These are phyloP conservation scores for Magallana gigas DNA, from an alignment of 1,140 invertebrate species.

Conservation along the genomic window DNA sequence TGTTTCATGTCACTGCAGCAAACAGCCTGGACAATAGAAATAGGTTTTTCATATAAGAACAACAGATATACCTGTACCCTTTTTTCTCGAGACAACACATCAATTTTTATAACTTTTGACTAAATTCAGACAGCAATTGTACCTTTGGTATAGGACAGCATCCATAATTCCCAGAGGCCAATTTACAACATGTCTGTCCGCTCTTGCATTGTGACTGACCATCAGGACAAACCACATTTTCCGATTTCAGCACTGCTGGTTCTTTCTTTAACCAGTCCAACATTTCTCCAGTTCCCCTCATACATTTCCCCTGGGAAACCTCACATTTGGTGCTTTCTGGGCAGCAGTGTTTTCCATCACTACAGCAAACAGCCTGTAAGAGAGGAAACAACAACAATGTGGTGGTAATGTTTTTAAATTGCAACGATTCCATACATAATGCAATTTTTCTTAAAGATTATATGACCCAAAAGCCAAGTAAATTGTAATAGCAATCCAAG, in stretches of 20 bases:
- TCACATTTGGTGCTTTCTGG: constrained; percentile 66
- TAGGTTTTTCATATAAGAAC: too few species aligned
- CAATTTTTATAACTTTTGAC: too few species aligned
- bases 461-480: too few species aligned
- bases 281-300: constrained; percentile 35
- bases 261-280: constrained; percentile 46
- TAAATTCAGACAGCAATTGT: not conserved
- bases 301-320: constrained; percentile 51
- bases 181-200: constrained; percentile 77
- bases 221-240: constrained; percentile 63
- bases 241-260: not conserved
- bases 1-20: constrained; percentile 73
- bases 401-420: too few species aligned
- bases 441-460: too few species aligned
- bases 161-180: constrained; percentile 70
- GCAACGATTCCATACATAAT: too few species aligned
- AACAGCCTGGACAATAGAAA: constrained; percentile 60
- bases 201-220: constrained; percentile 71
- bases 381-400: not conserved
- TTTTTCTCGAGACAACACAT: too few species aligned
- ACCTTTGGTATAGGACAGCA: constrained; percentile 72
- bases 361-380: constrained; percentile 70
- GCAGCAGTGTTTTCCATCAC: constrained; percentile 71
- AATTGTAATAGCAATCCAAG: too few species aligned
- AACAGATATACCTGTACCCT: too few species aligned